These are phyloP conservation scores for Cenopis cana DNA, from an alignment of 2,888 invertebrate genomes.

Conservation along the genomic window DNA sequence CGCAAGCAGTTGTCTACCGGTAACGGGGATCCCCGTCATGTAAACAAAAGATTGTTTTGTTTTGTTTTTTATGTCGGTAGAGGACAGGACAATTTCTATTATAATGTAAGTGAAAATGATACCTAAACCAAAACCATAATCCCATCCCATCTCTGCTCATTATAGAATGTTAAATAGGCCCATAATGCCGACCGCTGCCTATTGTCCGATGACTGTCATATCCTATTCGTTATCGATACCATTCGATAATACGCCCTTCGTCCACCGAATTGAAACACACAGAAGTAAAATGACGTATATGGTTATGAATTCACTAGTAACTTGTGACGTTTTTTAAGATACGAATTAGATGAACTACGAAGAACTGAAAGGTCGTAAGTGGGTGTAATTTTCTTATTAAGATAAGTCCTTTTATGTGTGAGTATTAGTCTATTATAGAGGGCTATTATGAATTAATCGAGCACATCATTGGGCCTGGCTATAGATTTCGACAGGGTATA, in stretches of 20 bases:
- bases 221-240: constrained; percentile 37
- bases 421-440: constrained; percentile 18
- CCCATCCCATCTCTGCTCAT: constrained; percentile 27
- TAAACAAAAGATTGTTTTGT: no score
- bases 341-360: neutral
- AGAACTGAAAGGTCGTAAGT: neutral
- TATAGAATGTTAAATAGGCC: constrained; percentile 39
- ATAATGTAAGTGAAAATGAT: neutral
- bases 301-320: neutral
- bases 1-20: no score
- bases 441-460: constrained; percentile 42
- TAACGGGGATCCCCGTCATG: no score
- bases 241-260: constrained; percentile 12
- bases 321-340: neutral
- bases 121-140: neutral
- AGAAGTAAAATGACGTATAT: constrained; percentile 1
- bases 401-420: constrained; percentile 5
- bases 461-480: constrained; percentile 26
- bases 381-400: neutral
- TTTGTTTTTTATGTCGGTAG: no score
- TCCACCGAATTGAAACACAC: neutral
- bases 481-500: constrained; percentile 5
- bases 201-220: constrained; percentile 40
- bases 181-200: constrained; percentile 32
- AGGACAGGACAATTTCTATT: no score